Base-by-base conservation (phyloP, 2,888 invertebrate genomes). In the Gandaritis pyraliata region DNA sequence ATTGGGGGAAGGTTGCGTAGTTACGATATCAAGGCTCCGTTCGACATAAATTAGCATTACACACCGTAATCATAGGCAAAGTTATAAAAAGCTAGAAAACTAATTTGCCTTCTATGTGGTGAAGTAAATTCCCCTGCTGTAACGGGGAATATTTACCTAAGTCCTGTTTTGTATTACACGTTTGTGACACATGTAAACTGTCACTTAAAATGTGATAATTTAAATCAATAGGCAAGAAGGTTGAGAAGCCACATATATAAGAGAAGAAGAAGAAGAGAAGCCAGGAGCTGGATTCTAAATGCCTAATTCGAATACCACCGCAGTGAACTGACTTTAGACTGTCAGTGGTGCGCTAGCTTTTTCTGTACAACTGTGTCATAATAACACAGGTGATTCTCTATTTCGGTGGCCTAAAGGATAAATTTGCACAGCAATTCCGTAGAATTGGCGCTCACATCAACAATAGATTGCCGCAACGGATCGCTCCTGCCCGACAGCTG, bases 371-470 rank as follows among this genome's bases (percentile, higher is more conserved):
- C 58, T 51, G 51, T 58, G 30, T 18, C 46, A 4, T 39, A n/a
- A n/a, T n/a, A 36, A 16, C 13, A 46, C 23, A 39, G 64, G 65
- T 72, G 73, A 74, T 69, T 70, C 66, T 65, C 70, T 72, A 72
- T 75, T 72, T 72, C 33, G 46, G 61, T 60, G 52, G 64, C 62
- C 58, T 61, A 73, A 72, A 72, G 72, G 72, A 74, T 75, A 67
- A 71, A 76, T 74, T 75, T 69, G 72, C 64, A 64, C 71, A 68
- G 72, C 75, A 71, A 81, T 82, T 76, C 71, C 45, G 61, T 61
- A 65, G 63, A 73, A 80, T 77, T 78, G 76, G 74, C 29, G 39
- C 66, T 72, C 71, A 65, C 72, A 71, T 72, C 74, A 69, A 76
- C 74, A 75, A 76, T 75, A 69, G 73, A 70, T 72, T 70, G 58